Evolutionary conservation across 1,140 invertebrate species (phyloP), one percentile per base, ranked within the genome.

Genomic region (Holcopasites calliopsidis): DNA sequence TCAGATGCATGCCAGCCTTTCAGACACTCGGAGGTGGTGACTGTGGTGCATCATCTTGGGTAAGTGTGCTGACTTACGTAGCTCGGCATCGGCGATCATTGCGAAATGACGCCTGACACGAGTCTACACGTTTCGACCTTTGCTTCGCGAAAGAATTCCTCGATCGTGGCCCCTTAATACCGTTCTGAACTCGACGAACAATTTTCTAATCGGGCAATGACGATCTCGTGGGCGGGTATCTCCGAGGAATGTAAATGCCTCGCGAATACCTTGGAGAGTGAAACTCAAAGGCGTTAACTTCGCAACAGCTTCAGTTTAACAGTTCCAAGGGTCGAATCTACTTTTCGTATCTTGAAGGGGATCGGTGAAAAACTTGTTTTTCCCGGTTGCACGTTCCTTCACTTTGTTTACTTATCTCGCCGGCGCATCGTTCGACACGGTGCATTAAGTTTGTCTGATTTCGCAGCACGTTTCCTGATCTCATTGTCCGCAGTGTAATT

Each of bases 1-100:
- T 94, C 90, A 93, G 94, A 86, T 94, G 94, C 92, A 93, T 94
- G 78, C 94, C 94, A 82, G 92, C 93, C 82, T 94, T 94, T 90
- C 94, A 94, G 92, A 92, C 92, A 47, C 92, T 94, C 68, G 89
- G 90, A 81, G 92, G 92, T 80, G 92, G 92, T 86, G 93, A 94
- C 88, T 94, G 93, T 91, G 92, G 92, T 88, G 92, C 93, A 85
- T 92, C 93, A 80, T n/a, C n/a, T n/a, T 94, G 94, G 94, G 94
- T 94, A 89, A 94, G 94, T 93, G 44, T 58, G 60, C 74, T 33
- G 58, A 57, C 52, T 82, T 83, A 78, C 60, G 31, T 68, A 78
- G 69, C 73, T 42, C 4, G 31, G 16, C 31, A 38, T 31, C 47
- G 44, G 58, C 70, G 49, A 60, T 76, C 40, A 3, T 44, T n/a